Evolutionary conservation across 2,113 vertebrate genomes (phyloP).

Genomic region (Gila orcuttii): DNA sequence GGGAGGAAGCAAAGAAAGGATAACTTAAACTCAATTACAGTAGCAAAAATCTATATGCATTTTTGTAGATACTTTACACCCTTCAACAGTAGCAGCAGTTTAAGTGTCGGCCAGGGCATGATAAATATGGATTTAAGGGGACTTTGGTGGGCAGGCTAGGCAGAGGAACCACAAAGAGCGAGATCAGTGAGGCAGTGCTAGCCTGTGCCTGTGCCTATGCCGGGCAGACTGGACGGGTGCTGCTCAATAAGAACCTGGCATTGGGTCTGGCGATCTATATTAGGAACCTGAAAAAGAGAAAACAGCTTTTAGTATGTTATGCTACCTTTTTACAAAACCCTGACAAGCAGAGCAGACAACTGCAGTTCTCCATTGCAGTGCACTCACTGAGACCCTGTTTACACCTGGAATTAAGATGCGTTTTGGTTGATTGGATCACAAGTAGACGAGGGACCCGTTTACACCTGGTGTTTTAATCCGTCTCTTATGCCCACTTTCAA

Average conservation of each 20-base stretch:
- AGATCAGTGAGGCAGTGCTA: conserved; percentile 55
- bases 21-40: not conserved
- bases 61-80: not conserved
- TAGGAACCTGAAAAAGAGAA: conserved; percentile 47
- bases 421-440: too few species aligned
- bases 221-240: conserved; percentile 66
- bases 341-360: not conserved
- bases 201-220: conserved; percentile 54
- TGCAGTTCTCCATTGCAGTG: too few species aligned
- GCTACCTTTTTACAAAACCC: not conserved
- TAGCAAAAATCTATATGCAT: not conserved
- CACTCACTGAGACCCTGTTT: too few species aligned
- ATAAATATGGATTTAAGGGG: conserved; percentile 3
- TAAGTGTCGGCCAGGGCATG: not conserved
- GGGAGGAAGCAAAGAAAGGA: not conserved
- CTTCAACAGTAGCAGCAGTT: conserved; percentile 55
- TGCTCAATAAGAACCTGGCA: conserved; percentile 77
- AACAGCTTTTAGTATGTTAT: not conserved
- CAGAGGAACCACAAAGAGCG: conserved; percentile 45
- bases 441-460: too few species aligned
- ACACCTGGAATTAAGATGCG: too few species aligned
- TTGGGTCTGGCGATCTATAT: conserved; percentile 54
- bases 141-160: conserved; percentile 49
- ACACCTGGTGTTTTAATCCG: too few species aligned
- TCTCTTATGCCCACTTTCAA: too few species aligned